Evolutionary conservation across 2,797 vertebrate genomes (phyloP).

Genomic region (Periparus ater): DNA sequence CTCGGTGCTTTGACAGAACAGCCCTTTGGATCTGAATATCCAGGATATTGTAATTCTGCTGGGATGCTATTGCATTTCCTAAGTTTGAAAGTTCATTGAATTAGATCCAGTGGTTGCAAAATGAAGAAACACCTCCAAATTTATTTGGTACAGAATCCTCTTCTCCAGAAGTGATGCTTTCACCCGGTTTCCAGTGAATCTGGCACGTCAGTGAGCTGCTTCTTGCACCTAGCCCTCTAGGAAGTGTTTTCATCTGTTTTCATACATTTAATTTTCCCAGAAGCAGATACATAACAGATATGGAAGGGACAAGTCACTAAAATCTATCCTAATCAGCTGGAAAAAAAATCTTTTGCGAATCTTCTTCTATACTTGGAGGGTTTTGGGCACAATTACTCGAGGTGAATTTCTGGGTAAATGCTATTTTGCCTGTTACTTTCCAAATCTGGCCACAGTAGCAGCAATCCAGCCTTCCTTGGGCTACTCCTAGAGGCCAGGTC

Average conservation of each 20-base stretch:
- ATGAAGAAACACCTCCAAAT: neutral
- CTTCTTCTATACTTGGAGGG: neutral
- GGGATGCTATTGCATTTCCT: neutral
- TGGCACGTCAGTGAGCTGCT: neutral
- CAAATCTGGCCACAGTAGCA: neutral
- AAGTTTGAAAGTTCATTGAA: neutral
- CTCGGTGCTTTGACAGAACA: neutral
- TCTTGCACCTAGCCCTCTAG: neutral
- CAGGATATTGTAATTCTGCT: neutral
- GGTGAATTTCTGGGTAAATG: neutral
- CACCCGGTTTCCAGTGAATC: neutral
- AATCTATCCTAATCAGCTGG: neutral
- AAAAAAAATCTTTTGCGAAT: neutral
- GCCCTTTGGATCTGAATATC: neutral
- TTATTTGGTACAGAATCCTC: neutral
- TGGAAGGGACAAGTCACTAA: fast-evolving
- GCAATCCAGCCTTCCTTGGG: neutral
- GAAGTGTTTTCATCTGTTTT: neutral
- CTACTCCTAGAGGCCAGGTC: neutral
- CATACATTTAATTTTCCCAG: neutral
- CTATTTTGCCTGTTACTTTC: neutral
- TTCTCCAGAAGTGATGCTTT: neutral
- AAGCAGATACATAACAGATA: neutral
- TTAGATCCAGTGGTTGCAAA: neutral
- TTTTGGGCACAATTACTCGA: neutral